Base-by-base conservation (phyloP, 2,888 invertebrate species). In the Anaspis maculata region DNA sequence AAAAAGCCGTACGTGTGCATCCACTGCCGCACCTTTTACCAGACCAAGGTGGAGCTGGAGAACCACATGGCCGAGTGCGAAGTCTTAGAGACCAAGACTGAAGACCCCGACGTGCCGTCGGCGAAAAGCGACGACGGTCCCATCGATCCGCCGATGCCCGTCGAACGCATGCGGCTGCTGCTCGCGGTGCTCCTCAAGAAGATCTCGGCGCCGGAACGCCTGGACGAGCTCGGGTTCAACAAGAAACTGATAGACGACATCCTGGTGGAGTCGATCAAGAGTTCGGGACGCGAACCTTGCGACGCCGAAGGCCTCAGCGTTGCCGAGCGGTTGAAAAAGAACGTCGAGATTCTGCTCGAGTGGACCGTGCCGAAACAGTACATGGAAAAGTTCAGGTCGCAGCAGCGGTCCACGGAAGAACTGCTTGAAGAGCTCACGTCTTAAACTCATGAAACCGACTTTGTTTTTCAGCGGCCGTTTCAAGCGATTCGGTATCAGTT, bases 291-390 rank as follows among this genome's bases (percentile, higher is more conserved):
- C 32, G 67, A 67, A 12, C 78, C 83, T 1, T 77, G 79, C 44
- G 73, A 71, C 38, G 74, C 77, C 38, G 57, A 67, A 2, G 64
- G 68, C 11, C 51, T 79, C 3, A 59, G 71, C 1, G 77, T 77
- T 4, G 69, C 79, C 10, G 76, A 78, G 42, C 72, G 77, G 12
- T 71, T 90, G 12, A 77, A 79, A 46, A 68, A 70, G 24, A 90
- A 90, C 62, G 79, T 89, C 13, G 76, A 82, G 52, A 77, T 81
- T 51, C 73, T 89, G 45, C 68, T 89, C 4, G 77, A 83, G 34
- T 85, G 84, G 74, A 87, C 88, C 9, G 81, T 89, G 27, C 89
- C 89, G 0, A 73, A 76, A 45, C 70, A 76, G 23, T 79, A 83
- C 49, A 84, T 88, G 86, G 74, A 78, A 13, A 76, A 75, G 48